Percentiles rank a stretch among this genome's conserved stretches.
phyloP scores from a whole-genome alignment of 1,140 invertebrate species.

The Rhopalosiphum maidis region DNA sequence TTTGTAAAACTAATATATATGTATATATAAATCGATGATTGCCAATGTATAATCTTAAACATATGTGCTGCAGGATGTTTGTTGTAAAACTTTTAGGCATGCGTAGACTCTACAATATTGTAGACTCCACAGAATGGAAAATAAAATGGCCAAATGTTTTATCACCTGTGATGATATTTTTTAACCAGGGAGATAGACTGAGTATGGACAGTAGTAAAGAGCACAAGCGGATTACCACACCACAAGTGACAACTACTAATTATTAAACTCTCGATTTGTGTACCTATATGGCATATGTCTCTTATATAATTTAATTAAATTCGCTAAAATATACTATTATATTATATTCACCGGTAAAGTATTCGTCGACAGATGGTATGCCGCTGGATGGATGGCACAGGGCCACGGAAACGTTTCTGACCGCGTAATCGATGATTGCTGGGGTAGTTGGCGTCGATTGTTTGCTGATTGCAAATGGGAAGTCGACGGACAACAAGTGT shows the following conservation, averaged over 20 bases:
- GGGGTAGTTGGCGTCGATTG: not conserved
- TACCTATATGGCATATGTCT: not conserved
- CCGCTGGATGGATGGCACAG: not conserved
- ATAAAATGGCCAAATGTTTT: too few relatives aligned
- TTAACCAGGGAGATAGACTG: too few relatives aligned
- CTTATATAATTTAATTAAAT: not conserved
- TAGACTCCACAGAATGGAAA: too few relatives aligned
- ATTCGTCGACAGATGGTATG: conserved; percentile 59
- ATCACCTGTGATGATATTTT: too few relatives aligned
- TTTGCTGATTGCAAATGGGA: not conserved
- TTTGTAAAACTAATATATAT: too few relatives aligned
- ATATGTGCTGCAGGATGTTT: not conserved
- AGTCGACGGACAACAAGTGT: conserved; percentile 2
- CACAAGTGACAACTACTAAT: too few relatives aligned
- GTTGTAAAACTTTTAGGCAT: not conserved
- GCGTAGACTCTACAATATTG: too few relatives aligned
- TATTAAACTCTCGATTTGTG: not conserved
- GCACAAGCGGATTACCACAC: too few relatives aligned
- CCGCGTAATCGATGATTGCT: conserved; percentile 20
- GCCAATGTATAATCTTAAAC: too few relatives aligned
- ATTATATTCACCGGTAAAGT: conserved; percentile 58
- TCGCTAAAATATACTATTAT: not conserved
- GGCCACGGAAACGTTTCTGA: conserved; percentile 22
- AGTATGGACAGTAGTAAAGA: too few relatives aligned
- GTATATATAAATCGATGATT: too few relatives aligned